Evolutionary conservation across 2,888 invertebrate species (phyloP).

Genomic region (Dicyrtoma fusca): DNA sequence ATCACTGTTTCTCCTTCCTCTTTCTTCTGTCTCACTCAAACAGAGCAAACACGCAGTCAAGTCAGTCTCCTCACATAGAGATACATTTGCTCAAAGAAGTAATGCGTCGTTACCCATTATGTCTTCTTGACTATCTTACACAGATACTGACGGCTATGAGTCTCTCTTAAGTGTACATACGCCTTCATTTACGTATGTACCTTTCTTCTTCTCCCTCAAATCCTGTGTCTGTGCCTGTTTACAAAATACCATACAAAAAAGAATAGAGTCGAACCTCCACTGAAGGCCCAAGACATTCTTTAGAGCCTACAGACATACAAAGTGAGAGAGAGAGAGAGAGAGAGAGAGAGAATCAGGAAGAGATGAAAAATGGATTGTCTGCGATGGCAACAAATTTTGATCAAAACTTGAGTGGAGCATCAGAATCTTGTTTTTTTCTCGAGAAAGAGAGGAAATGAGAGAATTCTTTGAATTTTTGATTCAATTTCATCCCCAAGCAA

Average conservation of each 20-base stretch:
- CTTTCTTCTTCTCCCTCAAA: neutral
- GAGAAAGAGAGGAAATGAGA: slow-evolving; percentile 54
- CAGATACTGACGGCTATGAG: no score
- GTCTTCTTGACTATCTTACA: neutral
- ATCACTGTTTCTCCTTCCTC: neutral
- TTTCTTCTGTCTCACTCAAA: neutral
- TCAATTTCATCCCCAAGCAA: slow-evolving; percentile 56
- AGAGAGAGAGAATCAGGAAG: slow-evolving; percentile 28
- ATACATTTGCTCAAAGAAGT: slow-evolving; percentile 25
- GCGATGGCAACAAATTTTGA: slow-evolving; percentile 50
- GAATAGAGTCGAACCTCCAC: no score
- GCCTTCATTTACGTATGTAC: slow-evolving; percentile 23
- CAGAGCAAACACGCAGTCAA: neutral
- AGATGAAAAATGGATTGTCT: slow-evolving; percentile 55
- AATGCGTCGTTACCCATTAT: slow-evolving; percentile 28
- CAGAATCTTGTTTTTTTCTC: slow-evolving; percentile 47
- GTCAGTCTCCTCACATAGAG: neutral
- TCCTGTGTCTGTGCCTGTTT: no score
- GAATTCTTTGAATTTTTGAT: slow-evolving; percentile 57
- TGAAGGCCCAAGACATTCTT: neutral
- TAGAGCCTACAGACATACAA: neutral
- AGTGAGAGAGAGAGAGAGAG: slow-evolving; percentile 2
- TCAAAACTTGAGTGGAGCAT: slow-evolving; percentile 41
- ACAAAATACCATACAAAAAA: no score
- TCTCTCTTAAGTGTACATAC: neutral